These are phyloP conservation scores for Thymelicus lineola DNA, from an alignment of 2,888 invertebrate species.

Conservation along the genomic window DNA sequence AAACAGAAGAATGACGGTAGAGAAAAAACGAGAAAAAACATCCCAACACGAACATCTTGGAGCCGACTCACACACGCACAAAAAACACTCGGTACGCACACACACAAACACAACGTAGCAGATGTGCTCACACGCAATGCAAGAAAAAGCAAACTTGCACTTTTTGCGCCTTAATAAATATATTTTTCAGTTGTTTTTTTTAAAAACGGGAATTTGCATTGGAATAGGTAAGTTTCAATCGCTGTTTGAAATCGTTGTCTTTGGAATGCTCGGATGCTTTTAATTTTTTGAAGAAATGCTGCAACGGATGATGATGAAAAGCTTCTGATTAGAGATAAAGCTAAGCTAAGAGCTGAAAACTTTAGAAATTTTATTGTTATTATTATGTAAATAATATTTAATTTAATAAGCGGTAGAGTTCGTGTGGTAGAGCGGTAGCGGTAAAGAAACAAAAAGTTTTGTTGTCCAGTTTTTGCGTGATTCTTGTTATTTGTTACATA, in stretches of 20 bases:
- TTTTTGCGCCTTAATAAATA: slow-evolving; percentile 21
- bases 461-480: background rate
- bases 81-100: slow-evolving; percentile 62
- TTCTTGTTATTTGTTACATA: background rate
- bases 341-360: too few species aligned
- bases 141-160: slow-evolving; percentile 60
- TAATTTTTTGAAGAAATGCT: too few species aligned
- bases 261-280: too few species aligned
- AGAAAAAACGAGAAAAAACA: slow-evolving; percentile 58
- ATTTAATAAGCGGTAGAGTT: background rate
- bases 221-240: background rate
- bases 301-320: too few species aligned
- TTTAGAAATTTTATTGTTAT: background rate
- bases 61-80: slow-evolving; percentile 56
- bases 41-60: slow-evolving; percentile 56
- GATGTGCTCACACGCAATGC: slow-evolving; percentile 77
- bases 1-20: slow-evolving; percentile 57
- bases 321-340: too few species aligned
- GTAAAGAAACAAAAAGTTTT: background rate
- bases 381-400: background rate
- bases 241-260: background rate
- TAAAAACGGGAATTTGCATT: background rate
- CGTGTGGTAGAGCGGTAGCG: background rate
- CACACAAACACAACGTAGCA: slow-evolving; percentile 63
- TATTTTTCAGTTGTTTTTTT: slow-evolving; percentile 6